These are phyloP conservation scores for Atta cephalotes DNA, from an alignment of 1,140 invertebrate species.

Conservation along the genomic window DNA sequence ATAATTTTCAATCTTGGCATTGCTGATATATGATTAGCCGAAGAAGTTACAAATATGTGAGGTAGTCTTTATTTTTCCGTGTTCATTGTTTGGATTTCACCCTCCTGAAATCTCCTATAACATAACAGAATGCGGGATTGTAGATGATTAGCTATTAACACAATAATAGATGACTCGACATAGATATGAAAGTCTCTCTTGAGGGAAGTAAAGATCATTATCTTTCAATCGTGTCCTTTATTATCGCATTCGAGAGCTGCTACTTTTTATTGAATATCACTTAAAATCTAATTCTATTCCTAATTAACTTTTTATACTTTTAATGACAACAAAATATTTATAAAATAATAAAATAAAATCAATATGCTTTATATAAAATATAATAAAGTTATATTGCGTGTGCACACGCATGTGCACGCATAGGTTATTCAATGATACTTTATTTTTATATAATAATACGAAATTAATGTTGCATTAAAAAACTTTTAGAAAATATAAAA, in stretches of 20 bases:
- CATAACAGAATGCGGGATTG: slow-evolving; percentile 59
- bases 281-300: slow-evolving; percentile 14
- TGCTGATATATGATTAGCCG: not conserved
- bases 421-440: not conserved
- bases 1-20: not conserved
- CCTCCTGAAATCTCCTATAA: slow-evolving; percentile 50
- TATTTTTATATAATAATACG: not conserved
- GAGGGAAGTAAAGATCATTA: slow-evolving; percentile 59
- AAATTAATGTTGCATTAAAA: not conserved
- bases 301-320: slow-evolving; percentile 6
- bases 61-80: slow-evolving; percentile 35
- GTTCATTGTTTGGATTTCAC: slow-evolving; percentile 7
- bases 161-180: slow-evolving; percentile 76
- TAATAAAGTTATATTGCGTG: not conserved
- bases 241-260: slow-evolving; percentile 32
- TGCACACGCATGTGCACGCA: no score
- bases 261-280: slow-evolving; percentile 49
- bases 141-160: slow-evolving; percentile 78
- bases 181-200: slow-evolving; percentile 64
- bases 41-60: slow-evolving; percentile 9
- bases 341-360: not conserved
- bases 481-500: slow-evolving; percentile 18
- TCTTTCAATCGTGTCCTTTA: slow-evolving; percentile 70
- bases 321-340: not conserved
- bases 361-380: not conserved